Conservation (phyloP, 2,113 vertebrate genomes). For the Antennarius striatus region DNA sequence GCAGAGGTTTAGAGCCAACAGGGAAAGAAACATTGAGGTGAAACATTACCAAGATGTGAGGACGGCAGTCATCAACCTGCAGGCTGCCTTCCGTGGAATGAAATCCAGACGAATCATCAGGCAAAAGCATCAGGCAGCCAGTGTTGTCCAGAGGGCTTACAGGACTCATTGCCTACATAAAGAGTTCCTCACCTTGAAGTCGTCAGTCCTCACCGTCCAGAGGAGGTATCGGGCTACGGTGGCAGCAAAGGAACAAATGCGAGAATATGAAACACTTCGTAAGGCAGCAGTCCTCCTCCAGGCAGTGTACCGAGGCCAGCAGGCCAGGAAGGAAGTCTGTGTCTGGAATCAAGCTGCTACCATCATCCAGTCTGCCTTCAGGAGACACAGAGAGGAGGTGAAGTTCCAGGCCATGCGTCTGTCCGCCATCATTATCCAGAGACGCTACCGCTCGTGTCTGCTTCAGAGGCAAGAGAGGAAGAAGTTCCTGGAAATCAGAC, state of each 20-base stretch:
- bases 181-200: constrained; percentile 19
- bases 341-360: constrained; percentile 75
- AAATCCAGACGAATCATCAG: constrained; percentile 65
- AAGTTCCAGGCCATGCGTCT: constrained; percentile 76
- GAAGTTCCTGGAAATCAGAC: constrained; percentile 70
- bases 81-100: constrained; percentile 78
- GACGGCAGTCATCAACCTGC: constrained; percentile 66
- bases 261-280: constrained; percentile 70
- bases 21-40: constrained; percentile 5
- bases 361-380: constrained; percentile 81
- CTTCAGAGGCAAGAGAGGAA: constrained; percentile 66
- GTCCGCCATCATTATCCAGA: constrained; percentile 82
- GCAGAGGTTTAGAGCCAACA: constrained; percentile 69
- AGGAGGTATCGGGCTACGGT: constrained; percentile 10
- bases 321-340: constrained; percentile 66
- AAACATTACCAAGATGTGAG: constrained; percentile 57
- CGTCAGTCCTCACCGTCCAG: constrained; percentile 10
- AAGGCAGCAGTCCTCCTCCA: constrained; percentile 47
- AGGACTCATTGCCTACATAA: background rate
- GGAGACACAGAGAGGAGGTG: constrained; percentile 66
- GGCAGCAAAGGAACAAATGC: constrained; percentile 48
- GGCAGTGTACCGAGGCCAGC: constrained; percentile 24
- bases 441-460: constrained; percentile 71
- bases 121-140: constrained; percentile 63
- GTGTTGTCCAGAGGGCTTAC: constrained; percentile 33